Base-by-base conservation (phyloP, 2,888 invertebrate genomes). In the Drosophila merina region DNA sequence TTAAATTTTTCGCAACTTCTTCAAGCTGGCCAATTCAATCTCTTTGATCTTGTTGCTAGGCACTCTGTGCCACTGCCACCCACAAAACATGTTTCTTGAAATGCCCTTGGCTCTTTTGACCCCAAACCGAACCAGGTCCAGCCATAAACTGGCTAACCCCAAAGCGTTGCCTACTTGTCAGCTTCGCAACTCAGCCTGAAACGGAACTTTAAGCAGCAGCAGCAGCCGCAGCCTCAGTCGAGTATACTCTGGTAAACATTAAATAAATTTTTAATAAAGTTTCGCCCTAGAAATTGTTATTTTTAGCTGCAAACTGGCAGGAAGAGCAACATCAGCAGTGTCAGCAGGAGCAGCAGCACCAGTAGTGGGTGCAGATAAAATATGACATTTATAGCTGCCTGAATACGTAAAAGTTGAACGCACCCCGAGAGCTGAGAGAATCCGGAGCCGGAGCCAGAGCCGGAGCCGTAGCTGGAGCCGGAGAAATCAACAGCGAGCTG, bases 181-280 rank as follows among this genome's bases (percentile, higher is more conserved):
- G 74, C 57, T 30, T 56, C 63, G 67, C 80, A 76, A 55, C 30
- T 60, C 55, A 49, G n/a, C 30, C 45, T 51, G 52, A 62, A 44
- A 82, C 86, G 48, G 69, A 78, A 82, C 86, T 76, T 88, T 83
- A 76, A 82, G 10, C 0, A 31, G 33, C 9, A 12, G 6, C 38
- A 38, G 38, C 5, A 40, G 42, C 28, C 33, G 25, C 56, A 30
- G 38, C 48, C 56, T 12, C 5, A n/a, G 7, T 7, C 40, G 42
- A 12, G 14, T 51, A 30, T 44, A 38, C 63, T 57, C 57, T 33
- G 69, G 48, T 28, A 55, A 88, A 63, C 66, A 76, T 74, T 79
- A 71, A 76, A 88, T 82, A 88, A 52, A 82, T 88, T 88, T 88
- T 82, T 86, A 82, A 88, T 82, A 88, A 88, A 88, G 74, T 88